A percentile compares a stretch with the other conserved stretches of the same genome.
phyloP scores from a whole-genome alignment of 2,113 vertebrate species.

The Heterochromis multidens region DNA sequence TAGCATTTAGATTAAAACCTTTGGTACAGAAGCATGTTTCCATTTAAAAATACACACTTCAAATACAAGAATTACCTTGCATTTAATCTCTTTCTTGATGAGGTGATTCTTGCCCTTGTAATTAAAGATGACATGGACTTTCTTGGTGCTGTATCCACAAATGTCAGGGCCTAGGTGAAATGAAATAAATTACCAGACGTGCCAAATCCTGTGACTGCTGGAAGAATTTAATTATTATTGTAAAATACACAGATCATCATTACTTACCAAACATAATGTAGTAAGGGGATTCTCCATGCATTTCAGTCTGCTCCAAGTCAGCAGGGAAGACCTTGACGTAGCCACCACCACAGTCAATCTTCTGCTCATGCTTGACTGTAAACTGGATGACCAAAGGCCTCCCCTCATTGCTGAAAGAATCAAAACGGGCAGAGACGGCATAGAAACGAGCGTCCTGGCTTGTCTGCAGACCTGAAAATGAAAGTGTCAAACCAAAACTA shows the following conservation, averaged over 20 bases:
- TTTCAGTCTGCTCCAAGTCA: slow-evolving; percentile 77
- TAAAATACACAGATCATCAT: not conserved
- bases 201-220: not conserved
- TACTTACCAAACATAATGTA: slow-evolving; percentile 88
- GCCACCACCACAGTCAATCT: slow-evolving; percentile 87
- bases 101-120: slow-evolving; percentile 87
- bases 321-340: slow-evolving; percentile 85
- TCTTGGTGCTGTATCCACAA: slow-evolving; percentile 88
- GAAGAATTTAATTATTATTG: not conserved
- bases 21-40: not conserved
- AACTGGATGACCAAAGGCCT: slow-evolving; percentile 84
- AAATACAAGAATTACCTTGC: slow-evolving; percentile 75
- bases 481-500: not conserved
- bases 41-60: not conserved
- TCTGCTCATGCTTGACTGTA: slow-evolving; percentile 87
- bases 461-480: slow-evolving; percentile 82
- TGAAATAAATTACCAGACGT: not conserved
- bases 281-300: slow-evolving; percentile 80
- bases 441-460: slow-evolving; percentile 86
- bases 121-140: slow-evolving; percentile 88
- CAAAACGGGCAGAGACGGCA: slow-evolving; percentile 80
- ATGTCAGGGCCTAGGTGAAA: slow-evolving; percentile 83
- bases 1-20: not conserved
- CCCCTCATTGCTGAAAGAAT: slow-evolving; percentile 83
- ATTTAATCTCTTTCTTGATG: slow-evolving; percentile 85